These are phyloP conservation scores for Crotalus helleri DNA, from an alignment of 2,113 vertebrate genomes.

Conservation along the genomic window DNA sequence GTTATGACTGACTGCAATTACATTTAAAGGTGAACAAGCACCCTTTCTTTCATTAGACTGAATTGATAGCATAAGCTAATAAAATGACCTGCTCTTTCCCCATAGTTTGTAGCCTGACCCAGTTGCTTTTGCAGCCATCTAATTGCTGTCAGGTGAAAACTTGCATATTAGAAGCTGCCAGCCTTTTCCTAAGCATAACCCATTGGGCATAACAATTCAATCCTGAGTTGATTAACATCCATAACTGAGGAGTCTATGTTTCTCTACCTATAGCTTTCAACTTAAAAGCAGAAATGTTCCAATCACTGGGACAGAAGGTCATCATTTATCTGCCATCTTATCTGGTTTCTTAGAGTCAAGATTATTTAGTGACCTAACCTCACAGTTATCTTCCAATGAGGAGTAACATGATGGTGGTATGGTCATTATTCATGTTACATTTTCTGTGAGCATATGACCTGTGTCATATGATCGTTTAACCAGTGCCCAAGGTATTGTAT, in stretches of 20 bases:
- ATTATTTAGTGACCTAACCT: neutral
- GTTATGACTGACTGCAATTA: neutral
- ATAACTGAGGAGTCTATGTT: neutral
- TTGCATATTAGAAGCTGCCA: neutral
- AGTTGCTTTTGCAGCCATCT: neutral
- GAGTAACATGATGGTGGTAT: neutral
- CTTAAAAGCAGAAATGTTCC: neutral
- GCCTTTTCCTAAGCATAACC: neutral
- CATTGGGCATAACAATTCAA: neutral
- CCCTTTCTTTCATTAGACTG: neutral
- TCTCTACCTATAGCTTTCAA: neutral
- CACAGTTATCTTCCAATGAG: neutral
- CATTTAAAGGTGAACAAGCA: neutral
- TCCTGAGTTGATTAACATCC: neutral
- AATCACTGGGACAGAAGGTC: neutral
- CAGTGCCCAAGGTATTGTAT: neutral
- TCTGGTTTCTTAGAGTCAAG: neutral
- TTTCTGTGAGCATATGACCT: neutral
- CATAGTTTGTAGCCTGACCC: neutral
- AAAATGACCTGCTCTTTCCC: neutral
- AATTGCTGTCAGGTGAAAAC: neutral
- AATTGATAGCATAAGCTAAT: neutral
- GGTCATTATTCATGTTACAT: neutral
- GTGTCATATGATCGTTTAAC: neutral
- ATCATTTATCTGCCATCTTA: neutral